phyloP scores from a whole-genome alignment of 1,140 invertebrate genomes.

The Thrips palmi region DNA sequence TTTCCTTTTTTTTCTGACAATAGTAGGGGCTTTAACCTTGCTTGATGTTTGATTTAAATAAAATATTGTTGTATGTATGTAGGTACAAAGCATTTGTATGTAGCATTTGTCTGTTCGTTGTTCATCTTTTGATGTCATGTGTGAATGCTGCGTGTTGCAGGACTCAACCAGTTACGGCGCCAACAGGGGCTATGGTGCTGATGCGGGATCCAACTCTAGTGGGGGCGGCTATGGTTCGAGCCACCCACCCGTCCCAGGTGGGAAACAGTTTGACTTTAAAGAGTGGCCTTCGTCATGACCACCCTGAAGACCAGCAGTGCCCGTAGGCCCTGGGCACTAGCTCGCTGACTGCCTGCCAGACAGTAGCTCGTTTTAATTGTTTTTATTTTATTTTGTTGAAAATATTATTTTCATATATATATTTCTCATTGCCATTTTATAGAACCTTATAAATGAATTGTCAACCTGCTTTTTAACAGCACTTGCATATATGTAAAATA shows the following conservation, averaged over 20 bases:
- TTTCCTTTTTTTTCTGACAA: not conserved
- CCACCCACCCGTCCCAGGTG: slow-evolving; percentile 30
- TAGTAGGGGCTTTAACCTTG: not conserved
- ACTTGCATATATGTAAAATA: too few species aligned
- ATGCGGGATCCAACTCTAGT: slow-evolving; percentile 25
- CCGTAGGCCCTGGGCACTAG: slow-evolving; percentile 11
- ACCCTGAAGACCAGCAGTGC: slow-evolving; percentile 16
- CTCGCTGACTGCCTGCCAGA: slow-evolving; percentile 15
- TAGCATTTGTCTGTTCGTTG: slow-evolving; percentile 6
- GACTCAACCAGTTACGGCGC: slow-evolving; percentile 24
- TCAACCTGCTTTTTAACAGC: slow-evolving; percentile 12
- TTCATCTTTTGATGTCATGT: slow-evolving; percentile 5
- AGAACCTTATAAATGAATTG: slow-evolving; percentile 11
- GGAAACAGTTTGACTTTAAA: slow-evolving; percentile 38
- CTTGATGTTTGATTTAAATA: not conserved
- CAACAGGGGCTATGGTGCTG: slow-evolving; percentile 19
- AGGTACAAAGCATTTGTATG: slow-evolving; percentile 8
- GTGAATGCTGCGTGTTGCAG: slow-evolving; percentile 15
- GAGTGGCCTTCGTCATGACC: slow-evolving; percentile 39
- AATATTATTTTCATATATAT: slow-evolving; percentile 9
- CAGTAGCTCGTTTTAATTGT: slow-evolving; percentile 17
- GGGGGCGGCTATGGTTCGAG: slow-evolving; percentile 35
- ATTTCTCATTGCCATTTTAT: slow-evolving; percentile 11
- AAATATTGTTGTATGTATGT: slow-evolving; percentile 1
- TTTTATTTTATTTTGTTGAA: slow-evolving; percentile 11